phyloP scores from a whole-genome alignment of 2,888 invertebrate genomes.

The Chrysotoxum bicinctum region DNA sequence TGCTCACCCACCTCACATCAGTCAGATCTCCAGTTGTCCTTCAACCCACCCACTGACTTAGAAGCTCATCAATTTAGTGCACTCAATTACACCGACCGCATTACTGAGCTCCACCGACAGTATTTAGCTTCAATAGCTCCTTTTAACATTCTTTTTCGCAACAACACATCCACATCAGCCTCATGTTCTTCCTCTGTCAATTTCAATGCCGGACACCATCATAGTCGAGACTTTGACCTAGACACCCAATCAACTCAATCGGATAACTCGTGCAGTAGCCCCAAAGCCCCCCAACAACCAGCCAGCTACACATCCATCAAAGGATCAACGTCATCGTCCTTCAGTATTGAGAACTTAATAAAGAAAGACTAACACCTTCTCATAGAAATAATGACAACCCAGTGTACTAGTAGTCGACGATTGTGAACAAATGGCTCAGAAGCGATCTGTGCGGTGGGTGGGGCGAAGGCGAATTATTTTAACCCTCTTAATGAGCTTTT shows the following conservation, averaged over 20 bases:
- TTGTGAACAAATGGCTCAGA: neutral
- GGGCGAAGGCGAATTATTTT: slow-evolving; percentile 55
- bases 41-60: slow-evolving; percentile 51
- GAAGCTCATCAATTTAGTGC: slow-evolving; percentile 62
- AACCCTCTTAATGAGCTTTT: slow-evolving; percentile 73
- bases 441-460: neutral
- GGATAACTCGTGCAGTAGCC: slow-evolving; percentile 69
- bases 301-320: slow-evolving; percentile 65
- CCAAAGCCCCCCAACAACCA: slow-evolving; percentile 50
- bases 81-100: slow-evolving; percentile 80
- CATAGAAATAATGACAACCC: slow-evolving; percentile 56
- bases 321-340: slow-evolving; percentile 73
- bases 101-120: slow-evolving; percentile 80
- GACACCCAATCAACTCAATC: slow-evolving; percentile 71
- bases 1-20: slow-evolving; percentile 45
- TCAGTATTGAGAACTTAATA: slow-evolving; percentile 81
- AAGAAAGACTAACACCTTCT: slow-evolving; percentile 77
- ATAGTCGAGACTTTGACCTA: slow-evolving; percentile 62
- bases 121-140: slow-evolving; percentile 80
- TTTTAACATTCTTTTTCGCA: slow-evolving; percentile 79
- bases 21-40: slow-evolving; percentile 52
- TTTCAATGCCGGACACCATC: slow-evolving; percentile 35
- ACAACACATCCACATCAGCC: slow-evolving; percentile 62
- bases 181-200: slow-evolving; percentile 10
- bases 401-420: neutral